Conservation (phyloP, 2,113 vertebrate genomes). For the Canis aureus region DNA sequence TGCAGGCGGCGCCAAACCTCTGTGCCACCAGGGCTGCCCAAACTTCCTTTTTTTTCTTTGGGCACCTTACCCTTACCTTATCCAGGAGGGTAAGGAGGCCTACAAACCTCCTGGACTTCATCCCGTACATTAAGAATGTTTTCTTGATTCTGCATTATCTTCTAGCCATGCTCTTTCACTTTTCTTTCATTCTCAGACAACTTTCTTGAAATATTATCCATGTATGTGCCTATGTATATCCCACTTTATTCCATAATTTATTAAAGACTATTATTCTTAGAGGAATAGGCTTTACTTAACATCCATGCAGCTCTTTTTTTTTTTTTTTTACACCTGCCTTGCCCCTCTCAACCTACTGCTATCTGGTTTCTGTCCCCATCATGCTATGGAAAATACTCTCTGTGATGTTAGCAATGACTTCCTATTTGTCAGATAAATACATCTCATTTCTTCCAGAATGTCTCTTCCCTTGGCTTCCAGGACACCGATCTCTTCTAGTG, state of each 20-base stretch:
- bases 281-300: not conserved
- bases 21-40: too few species aligned
- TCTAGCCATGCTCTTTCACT: not conserved
- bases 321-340: not conserved
- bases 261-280: not conserved
- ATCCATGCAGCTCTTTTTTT: not conserved
- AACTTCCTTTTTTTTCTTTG: not conserved
- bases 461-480: not conserved
- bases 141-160: not conserved
- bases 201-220: not conserved
- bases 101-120: not conserved
- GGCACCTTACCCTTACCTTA: not conserved
- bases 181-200: constrained; percentile 22
- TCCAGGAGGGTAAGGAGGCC: not conserved
- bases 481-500: not conserved
- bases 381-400: not conserved
- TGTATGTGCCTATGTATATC: not conserved
- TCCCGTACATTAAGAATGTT: not conserved
- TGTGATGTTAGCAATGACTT: not conserved
- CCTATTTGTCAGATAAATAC: not conserved
- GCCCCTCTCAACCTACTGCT: not conserved
- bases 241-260: not conserved
- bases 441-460: not conserved
- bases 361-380: not conserved
- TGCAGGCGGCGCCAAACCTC: too few species aligned